Percentiles rank a stretch among this genome's conserved stretches.
These are phyloP conservation scores for Crambe crambe DNA, from an alignment of 37 sponge, comb jelly and placozoan species.

Conservation along the genomic window DNA sequence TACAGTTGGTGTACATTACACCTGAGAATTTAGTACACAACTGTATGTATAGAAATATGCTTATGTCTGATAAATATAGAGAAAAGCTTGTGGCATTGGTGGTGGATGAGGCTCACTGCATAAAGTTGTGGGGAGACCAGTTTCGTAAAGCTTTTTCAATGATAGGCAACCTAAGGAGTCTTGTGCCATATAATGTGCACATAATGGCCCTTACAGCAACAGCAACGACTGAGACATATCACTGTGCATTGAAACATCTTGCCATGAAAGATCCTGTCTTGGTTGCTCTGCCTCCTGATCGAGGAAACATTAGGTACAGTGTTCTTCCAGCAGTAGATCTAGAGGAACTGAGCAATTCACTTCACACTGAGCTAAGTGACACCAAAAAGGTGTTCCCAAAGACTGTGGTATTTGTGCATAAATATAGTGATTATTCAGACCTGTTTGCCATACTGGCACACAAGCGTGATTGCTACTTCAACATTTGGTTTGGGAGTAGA, in stretches of 20 bases:
- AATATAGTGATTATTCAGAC: slow-evolving; percentile 16
- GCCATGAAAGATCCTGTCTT: slow-evolving; percentile 20
- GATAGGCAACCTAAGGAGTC: slow-evolving; percentile 1
- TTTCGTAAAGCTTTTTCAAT: slow-evolving; percentile 5
- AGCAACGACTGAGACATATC: slow-evolving; percentile 9
- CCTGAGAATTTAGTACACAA: slow-evolving; percentile 43
- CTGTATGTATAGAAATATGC: slow-evolving; percentile 34
- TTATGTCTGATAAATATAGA: slow-evolving; percentile 25
- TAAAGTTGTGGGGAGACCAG: slow-evolving; percentile 54
- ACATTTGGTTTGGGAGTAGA: slow-evolving; percentile 46
- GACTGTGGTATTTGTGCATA: slow-evolving; percentile 29
- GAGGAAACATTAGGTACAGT: slow-evolving; percentile 5
- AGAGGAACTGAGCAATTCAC: not conserved
- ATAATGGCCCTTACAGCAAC: slow-evolving; percentile 39
- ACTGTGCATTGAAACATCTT: not conserved
- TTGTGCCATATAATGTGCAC: not conserved
- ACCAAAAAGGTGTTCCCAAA: slow-evolving; percentile 6
- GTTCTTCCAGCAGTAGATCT: not conserved
- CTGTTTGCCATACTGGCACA: slow-evolving; percentile 7
- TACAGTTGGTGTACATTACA: slow-evolving; percentile 47
- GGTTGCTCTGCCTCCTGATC: slow-evolving; percentile 18
- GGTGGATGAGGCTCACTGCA: slow-evolving; percentile 69
- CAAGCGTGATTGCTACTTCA: slow-evolving; percentile 35
- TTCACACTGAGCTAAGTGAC: not conserved
- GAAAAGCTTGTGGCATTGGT: slow-evolving; percentile 43